Percentiles rank a stretch among this genome's conserved stretches.
phyloP scores from a whole-genome alignment of 2,113 vertebrate species.

The Rattus rattus region DNA sequence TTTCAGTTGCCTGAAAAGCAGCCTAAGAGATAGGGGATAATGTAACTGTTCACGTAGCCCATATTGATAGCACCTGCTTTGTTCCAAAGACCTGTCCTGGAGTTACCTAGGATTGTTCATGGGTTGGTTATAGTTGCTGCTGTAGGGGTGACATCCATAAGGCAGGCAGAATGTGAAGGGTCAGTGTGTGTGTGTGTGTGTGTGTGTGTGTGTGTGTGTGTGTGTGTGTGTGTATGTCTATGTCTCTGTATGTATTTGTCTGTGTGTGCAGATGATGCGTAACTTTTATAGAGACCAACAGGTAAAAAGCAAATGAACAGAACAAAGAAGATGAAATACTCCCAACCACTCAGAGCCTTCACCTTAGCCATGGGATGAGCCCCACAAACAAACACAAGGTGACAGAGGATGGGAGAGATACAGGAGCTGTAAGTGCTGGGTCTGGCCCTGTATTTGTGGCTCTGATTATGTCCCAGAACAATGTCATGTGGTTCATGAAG shows the following conservation, averaged over 20 bases:
- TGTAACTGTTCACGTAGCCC: background rate
- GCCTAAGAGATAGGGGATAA: background rate
- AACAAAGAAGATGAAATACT: conserved; percentile 20
- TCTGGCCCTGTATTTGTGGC: background rate
- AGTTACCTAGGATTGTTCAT: background rate
- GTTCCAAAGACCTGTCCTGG: background rate
- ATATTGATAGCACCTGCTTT: conserved; percentile 7
- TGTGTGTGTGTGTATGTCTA: background rate
- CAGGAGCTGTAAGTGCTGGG: background rate
- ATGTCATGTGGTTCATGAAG: background rate
- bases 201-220: background rate
- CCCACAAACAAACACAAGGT: background rate
- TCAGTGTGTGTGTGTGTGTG: background rate
- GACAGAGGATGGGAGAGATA: background rate
- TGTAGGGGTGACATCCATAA: background rate
- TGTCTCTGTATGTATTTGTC: background rate
- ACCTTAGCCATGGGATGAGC: background rate
- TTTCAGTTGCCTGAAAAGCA: conserved; percentile 37
- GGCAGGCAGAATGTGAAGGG: background rate
- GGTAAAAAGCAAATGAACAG: background rate
- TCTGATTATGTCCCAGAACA: background rate
- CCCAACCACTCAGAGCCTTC: background rate
- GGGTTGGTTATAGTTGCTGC: background rate
- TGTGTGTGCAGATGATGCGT: too few species aligned
- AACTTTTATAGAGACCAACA: background rate